A percentile compares a stretch with the other conserved stretches of the same genome.
These are phyloP conservation scores for Porites australiensis DNA, from an alignment of 64 coral and sea anemone species.

Conservation along the genomic window DNA sequence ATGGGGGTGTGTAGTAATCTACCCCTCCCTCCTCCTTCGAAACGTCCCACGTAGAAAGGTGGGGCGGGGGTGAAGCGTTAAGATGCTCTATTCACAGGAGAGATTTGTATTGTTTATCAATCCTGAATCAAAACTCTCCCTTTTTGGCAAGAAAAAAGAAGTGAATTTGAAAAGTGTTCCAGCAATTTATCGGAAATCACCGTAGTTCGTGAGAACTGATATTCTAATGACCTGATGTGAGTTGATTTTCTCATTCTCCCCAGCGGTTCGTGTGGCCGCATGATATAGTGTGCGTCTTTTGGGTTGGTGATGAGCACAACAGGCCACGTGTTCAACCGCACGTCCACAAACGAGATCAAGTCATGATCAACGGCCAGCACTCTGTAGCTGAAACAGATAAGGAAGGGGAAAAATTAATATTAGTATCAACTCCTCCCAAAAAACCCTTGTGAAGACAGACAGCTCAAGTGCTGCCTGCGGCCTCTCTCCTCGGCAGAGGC, in stretches of 20 bases:
- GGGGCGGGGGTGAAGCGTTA: too few relatives aligned
- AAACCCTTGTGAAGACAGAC: background rate
- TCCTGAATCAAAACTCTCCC: too few relatives aligned
- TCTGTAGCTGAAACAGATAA: conserved; percentile 71
- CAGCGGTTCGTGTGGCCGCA: conserved; percentile 88
- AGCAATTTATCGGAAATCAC: too few relatives aligned
- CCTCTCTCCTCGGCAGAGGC: too few relatives aligned
- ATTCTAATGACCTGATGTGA: conserved; percentile 73
- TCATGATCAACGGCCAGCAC: conserved; percentile 95
- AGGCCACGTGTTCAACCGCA: conserved; percentile 87
- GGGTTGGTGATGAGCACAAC: conserved; percentile 92
- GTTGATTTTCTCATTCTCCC: conserved; percentile 95
- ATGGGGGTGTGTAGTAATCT: too few relatives aligned
- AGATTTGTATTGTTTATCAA: too few relatives aligned
- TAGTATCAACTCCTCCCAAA: background rate
- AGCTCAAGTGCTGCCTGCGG: too few relatives aligned
- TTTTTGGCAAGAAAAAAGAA: too few relatives aligned
- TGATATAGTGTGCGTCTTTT: conserved; percentile 95
- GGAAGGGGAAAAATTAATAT: background rate
- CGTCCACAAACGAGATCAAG: conserved; percentile 92
- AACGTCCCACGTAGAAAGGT: too few relatives aligned
- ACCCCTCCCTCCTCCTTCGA: too few relatives aligned
- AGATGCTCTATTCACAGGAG: too few relatives aligned
- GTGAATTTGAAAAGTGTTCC: too few relatives aligned
- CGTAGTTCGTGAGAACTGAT: background rate